phyloP scores from a whole-genome alignment of 1,140 invertebrate genomes.

The Ceratosolen fusciceps region DNA sequence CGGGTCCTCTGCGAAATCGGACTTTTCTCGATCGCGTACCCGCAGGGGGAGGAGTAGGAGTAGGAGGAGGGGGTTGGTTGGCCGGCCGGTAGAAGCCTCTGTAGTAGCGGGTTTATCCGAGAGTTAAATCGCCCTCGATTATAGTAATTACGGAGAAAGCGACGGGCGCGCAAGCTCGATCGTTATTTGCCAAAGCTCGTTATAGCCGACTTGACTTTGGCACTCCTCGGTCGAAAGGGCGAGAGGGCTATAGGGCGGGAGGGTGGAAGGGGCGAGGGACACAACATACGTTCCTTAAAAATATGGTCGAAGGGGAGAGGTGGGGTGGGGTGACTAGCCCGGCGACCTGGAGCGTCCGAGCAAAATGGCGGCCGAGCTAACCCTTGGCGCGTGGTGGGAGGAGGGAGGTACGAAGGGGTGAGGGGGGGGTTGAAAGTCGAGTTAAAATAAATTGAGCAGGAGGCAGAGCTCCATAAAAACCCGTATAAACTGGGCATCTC shows the following conservation, averaged over 20 bases:
- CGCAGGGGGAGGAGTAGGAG: too few relatives aligned
- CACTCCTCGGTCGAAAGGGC: neutral
- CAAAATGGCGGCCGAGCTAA: too few relatives aligned
- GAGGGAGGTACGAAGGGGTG: neutral
- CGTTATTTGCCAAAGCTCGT: conserved; percentile 38
- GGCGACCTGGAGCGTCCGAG: too few relatives aligned
- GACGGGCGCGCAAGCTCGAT: conserved; percentile 31
- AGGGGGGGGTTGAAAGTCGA: neutral
- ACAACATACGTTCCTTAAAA: too few relatives aligned
- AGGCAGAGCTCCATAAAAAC: conserved; percentile 19
- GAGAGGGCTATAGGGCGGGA: neutral
- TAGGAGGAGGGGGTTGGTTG: neutral
- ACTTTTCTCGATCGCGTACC: neutral
- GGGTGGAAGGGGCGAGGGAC: neutral
- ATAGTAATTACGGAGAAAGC: conserved; percentile 33
- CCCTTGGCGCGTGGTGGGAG: too few relatives aligned
- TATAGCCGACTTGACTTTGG: neutral
- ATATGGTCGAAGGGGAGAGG: too few relatives aligned
- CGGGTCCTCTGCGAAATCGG: too few relatives aligned
- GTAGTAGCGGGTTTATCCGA: too few relatives aligned
- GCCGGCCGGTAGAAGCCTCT: too few relatives aligned
- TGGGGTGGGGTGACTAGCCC: too few relatives aligned
- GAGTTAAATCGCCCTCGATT: conserved; percentile 24
- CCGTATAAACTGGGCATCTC: conserved; percentile 24
- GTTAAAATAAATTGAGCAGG: conserved; percentile 21